phyloP scores from a whole-genome alignment of 1,140 invertebrate species.

The Centruroides sculpturatus region DNA sequence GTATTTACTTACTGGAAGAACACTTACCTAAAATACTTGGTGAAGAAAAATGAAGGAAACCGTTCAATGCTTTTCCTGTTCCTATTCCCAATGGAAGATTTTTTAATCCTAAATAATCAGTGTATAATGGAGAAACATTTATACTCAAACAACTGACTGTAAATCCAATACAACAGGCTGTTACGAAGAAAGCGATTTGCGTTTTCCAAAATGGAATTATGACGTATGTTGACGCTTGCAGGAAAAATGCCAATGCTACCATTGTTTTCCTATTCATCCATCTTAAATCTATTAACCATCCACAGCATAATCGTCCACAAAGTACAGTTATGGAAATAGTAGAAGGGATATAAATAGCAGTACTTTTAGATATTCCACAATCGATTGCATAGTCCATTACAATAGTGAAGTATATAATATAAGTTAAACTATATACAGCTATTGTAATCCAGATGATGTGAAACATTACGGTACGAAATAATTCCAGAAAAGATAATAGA shows the following conservation, averaged over 20 bases:
- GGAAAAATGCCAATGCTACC: conserved; percentile 7
- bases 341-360: conserved; percentile 13
- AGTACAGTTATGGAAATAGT: conserved; percentile 14
- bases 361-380: conserved; percentile 3
- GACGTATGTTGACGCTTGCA: conserved; percentile 3
- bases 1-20: no score
- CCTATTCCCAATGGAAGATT: conserved; percentile 15
- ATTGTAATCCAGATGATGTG: no score
- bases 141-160: conserved; percentile 11
- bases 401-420: conserved; percentile 11
- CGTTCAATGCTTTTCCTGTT: conserved; percentile 9
- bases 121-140: conserved; percentile 14
- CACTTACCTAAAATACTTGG: conserved; percentile 8
- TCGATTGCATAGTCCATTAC: conserved; percentile 19
- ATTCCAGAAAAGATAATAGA: no score
- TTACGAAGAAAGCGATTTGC: conserved; percentile 4
- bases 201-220: conserved; percentile 7
- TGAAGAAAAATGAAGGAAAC: conserved; percentile 4
- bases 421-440: no score
- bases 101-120: conserved; percentile 16
- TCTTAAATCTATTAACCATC: conserved; percentile 14
- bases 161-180: conserved; percentile 6
- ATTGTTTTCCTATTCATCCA: conserved; percentile 15
- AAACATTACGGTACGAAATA: no score
- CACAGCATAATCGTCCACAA: conserved; percentile 12